Conservation (phyloP, 1,140 invertebrate genomes). For the Samia ricini region DNA sequence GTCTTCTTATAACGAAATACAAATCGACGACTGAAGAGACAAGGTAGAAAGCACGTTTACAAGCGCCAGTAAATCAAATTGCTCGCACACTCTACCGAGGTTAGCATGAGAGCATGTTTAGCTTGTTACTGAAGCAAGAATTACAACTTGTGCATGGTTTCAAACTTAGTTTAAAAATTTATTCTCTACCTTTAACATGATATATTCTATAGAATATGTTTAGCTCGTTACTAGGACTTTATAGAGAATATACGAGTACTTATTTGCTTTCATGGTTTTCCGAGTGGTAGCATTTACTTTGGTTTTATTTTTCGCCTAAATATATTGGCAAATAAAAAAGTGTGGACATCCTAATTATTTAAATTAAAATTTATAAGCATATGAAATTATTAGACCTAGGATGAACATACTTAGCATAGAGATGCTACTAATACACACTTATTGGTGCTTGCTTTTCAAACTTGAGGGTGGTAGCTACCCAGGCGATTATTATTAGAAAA, state of each 20-base stretch:
- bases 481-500: no score
- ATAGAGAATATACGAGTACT: not conserved
- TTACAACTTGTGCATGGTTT: not conserved
- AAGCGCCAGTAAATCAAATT: not conserved
- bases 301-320: no score
- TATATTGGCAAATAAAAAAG: no score
- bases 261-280: not conserved
- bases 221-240: not conserved
- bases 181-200: no score
- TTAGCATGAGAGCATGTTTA: not conserved
- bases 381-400: no score
- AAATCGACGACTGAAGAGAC: slow-evolving; percentile 6
- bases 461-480: no score
- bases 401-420: no score
- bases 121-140: not conserved
- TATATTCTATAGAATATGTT: not conserved
- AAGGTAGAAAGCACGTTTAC: not conserved
- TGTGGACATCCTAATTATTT: no score
- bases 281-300: not conserved
- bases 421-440: no score
- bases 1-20: not conserved
- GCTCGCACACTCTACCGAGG: not conserved
- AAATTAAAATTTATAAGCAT: no score
- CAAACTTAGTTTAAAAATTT: not conserved
- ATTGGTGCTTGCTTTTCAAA: no score